Evolutionary conservation across 2,797 vertebrate genomes (phyloP).

Genomic region (Clamator glandarius): DNA sequence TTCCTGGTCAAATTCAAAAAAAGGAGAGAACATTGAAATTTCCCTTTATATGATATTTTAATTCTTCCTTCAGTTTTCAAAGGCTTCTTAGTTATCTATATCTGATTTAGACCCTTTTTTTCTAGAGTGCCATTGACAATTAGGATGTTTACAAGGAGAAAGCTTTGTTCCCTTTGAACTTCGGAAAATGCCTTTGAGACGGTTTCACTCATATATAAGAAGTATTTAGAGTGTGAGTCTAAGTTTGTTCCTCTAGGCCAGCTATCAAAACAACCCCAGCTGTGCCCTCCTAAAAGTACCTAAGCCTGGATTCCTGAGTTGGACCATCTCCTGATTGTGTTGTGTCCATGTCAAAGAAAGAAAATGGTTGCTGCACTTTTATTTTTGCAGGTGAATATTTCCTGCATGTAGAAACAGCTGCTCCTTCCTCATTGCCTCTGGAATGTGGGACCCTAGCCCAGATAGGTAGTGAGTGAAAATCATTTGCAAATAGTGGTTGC

Average conservation of each 20-base stretch:
- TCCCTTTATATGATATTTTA: background rate
- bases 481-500: background rate
- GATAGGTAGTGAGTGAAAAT: background rate
- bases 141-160: background rate
- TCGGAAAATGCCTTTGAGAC: background rate
- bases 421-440: background rate
- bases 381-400: background rate
- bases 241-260: background rate
- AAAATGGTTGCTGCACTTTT: background rate
- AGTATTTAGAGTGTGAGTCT: background rate
- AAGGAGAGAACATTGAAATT: background rate
- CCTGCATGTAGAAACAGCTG: background rate
- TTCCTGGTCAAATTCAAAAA: background rate
- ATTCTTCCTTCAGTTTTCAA: background rate
- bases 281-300: background rate
- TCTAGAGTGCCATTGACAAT: background rate
- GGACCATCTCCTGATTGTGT: background rate
- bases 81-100: background rate
- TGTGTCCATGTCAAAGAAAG: background rate
- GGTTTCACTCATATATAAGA: background rate
- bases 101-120: background rate
- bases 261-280: background rate
- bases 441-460: rapidly evolving
- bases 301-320: background rate
- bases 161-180: background rate